Evolutionary conservation across 2,888 invertebrate genomes (phyloP).

Genomic region (Cantharis rustica): DNA sequence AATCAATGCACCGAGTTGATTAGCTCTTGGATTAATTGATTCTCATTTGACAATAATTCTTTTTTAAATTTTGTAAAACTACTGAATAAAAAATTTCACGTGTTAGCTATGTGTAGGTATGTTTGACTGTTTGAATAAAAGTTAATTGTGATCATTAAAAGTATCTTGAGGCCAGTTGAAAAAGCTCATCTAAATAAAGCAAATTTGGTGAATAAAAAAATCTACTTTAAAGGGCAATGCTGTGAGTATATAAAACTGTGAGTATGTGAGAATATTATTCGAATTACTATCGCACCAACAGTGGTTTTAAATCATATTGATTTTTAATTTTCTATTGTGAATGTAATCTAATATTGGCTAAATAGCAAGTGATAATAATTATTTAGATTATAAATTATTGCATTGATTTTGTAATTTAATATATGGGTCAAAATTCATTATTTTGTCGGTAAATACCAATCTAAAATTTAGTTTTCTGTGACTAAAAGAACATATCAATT

Average conservation of each 20-base stretch:
- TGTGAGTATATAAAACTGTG: neutral
- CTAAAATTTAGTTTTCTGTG: neutral
- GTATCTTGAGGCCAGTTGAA: too few relatives aligned
- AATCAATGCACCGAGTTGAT: too few relatives aligned
- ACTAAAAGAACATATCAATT: neutral
- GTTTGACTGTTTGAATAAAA: too few relatives aligned
- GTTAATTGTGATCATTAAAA: too few relatives aligned
- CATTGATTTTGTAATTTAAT: neutral
- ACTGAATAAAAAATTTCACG: too few relatives aligned
- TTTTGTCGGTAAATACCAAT: neutral
- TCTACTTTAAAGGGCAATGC: too few relatives aligned
- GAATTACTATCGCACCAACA: too few relatives aligned
- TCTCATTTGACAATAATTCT: neutral
- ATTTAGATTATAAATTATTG: too few relatives aligned
- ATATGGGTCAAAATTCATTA: neutral
- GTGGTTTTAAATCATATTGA: neutral
- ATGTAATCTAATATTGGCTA: neutral
- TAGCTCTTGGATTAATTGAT: neutral
- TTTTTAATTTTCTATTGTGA: neutral
- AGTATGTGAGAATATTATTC: neutral
- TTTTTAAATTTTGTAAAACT: too few relatives aligned
- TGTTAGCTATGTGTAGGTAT: too few relatives aligned
- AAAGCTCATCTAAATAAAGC: too few relatives aligned
- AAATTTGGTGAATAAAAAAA: too few relatives aligned
- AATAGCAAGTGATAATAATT: neutral